These are phyloP conservation scores for Slavum lentiscoides DNA, from an alignment of 2,888 invertebrate species.

Conservation along the genomic window DNA sequence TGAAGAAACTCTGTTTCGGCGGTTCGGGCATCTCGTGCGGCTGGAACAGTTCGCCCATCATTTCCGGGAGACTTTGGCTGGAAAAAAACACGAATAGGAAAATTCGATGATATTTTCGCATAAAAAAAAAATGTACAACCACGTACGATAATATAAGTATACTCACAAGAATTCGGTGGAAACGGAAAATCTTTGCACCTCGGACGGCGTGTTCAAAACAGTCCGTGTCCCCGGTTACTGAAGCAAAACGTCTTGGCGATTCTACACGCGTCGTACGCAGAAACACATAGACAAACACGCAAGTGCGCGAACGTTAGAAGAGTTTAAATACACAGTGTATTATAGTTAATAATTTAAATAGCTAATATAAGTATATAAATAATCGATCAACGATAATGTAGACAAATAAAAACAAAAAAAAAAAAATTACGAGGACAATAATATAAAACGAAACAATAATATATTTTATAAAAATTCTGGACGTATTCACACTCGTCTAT, in stretches of 20 bases:
- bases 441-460: conserved; percentile 27
- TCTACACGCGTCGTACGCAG: conserved; percentile 64
- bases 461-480: not conserved
- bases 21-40: conserved; percentile 96
- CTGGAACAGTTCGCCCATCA: conserved; percentile 93
- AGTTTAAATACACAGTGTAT: too few species aligned
- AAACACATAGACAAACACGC: conserved; percentile 59
- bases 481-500: conserved; percentile 41
- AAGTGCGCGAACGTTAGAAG: conserved; percentile 4
- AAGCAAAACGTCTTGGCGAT: conserved; percentile 97
- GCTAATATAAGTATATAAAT: not conserved
- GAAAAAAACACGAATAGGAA: conserved; percentile 56
- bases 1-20: conserved; percentile 97
- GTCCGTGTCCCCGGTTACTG: conserved; percentile 94
- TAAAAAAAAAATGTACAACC: too few species aligned
- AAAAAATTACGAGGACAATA: conserved; percentile 27
- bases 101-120: not conserved
- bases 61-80: conserved; percentile 87
- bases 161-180: conserved; percentile 90
- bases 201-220: conserved; percentile 95
- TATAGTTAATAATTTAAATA: too few species aligned
- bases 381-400: not conserved
- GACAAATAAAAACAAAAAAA: conserved; percentile 8
- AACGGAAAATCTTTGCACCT: conserved; percentile 95
- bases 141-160: too few species aligned